Evolutionary conservation across 1,140 invertebrate genomes (phyloP), one percentile per base, ranked within the genome.

Genomic region (Trialeurodes vaporariorum): DNA sequence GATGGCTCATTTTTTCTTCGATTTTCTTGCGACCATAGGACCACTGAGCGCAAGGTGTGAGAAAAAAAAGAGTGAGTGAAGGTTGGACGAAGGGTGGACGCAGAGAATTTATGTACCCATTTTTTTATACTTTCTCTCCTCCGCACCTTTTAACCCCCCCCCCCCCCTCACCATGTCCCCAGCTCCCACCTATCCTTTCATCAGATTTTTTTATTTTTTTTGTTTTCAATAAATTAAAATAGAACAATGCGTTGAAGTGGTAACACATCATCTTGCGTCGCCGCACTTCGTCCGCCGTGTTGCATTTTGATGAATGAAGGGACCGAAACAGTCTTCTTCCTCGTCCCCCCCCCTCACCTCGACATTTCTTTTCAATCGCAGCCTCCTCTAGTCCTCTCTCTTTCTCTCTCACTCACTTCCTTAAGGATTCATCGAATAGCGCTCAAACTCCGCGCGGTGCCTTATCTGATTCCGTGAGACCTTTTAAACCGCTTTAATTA

Each of bases 101-200:
- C 34, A 9, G 5, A 17, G 34, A 49, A 49, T 49, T 49, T 49
- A 49, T 49, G 34, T 17, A 5, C 34, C 17, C 34, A 49, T 49
- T 49, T 49, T 49, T 49, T n/a, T n/a, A n/a, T 49, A 49, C 34
- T 49, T 49, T 49, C 34, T 49, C 34, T n/a, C n/a, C n/a, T n/a
- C n/a, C n/a, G n/a, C n/a, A n/a, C n/a, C n/a, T n/a, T n/a, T n/a
- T n/a, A n/a, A n/a, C n/a, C n/a, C n/a, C n/a, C n/a, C n/a, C n/a
- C n/a, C n/a, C n/a, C n/a, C n/a, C n/a, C n/a, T n/a, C n/a, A n/a
- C n/a, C n/a, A n/a, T n/a, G n/a, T n/a, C n/a, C 34, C 34, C 34
- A 9, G 34, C 5, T 17, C 34, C 34, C 17, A 17, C 34, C 34
- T 49, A 17, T 5, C 34, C 34, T 17, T 49, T 5, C 34, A n/a